Percentiles rank a stretch among this genome's conserved stretches.
These are phyloP conservation scores for Isaurus tuberculatus DNA, from an alignment of 92 coral and sea anemone species.

Conservation along the genomic window DNA sequence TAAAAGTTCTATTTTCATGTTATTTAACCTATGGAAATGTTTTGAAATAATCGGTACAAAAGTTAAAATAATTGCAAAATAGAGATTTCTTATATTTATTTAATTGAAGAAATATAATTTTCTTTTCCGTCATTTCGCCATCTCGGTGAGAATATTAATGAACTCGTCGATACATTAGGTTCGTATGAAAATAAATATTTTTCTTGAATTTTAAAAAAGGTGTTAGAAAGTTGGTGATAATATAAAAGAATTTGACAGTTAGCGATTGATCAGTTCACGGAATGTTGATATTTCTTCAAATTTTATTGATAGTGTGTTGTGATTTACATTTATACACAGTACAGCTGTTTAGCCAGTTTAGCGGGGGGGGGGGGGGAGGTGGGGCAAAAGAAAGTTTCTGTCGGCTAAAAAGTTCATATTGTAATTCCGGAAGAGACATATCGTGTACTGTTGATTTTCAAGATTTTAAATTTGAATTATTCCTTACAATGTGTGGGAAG, in stretches of 20 bases:
- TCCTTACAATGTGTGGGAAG: too few relatives aligned
- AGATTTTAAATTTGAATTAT: too few relatives aligned
- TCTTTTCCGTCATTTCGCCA: constrained; percentile 19
- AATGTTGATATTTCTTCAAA: constrained; percentile 19
- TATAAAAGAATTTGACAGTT: neutral
- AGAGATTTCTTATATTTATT: constrained; percentile 30
- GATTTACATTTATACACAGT: neutral
- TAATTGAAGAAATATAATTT: constrained; percentile 16
- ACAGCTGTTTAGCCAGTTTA: constrained; percentile 18
- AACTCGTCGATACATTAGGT: neutral
- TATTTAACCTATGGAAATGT: neutral
- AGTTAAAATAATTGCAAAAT: constrained; percentile 37
- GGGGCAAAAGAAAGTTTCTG: neutral
- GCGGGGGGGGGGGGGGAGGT: neutral
- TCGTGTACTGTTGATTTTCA: too few relatives aligned
- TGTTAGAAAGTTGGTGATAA: neutral
- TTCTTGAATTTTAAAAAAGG: too few relatives aligned
- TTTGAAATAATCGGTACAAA: neutral
- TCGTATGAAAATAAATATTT: too few relatives aligned
- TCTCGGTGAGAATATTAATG: neutral
- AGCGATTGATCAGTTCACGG: neutral
- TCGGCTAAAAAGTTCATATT: too few relatives aligned
- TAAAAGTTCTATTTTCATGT: neutral
- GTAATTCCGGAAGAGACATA: neutral
- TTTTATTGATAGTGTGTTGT: neutral